phyloP scores from a whole-genome alignment of 1,140 invertebrate genomes.

The Kradibia gibbosae region DNA sequence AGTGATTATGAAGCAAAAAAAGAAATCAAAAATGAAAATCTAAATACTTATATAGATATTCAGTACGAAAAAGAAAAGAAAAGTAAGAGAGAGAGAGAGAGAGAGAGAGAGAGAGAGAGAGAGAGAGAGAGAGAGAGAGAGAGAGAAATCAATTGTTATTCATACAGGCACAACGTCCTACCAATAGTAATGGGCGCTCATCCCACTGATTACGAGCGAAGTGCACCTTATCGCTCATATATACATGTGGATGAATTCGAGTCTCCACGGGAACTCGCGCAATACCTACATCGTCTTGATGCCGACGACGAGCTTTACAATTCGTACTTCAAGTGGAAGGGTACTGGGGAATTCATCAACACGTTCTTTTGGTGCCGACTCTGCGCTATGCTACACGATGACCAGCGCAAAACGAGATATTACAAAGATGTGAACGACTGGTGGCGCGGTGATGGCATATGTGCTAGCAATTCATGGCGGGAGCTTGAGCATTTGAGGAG shows the following conservation, averaged over 20 bases:
- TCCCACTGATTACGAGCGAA: constrained; percentile 89
- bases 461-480: constrained; percentile 80
- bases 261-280: constrained; percentile 86
- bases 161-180: constrained; percentile 85
- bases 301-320: constrained; percentile 91
- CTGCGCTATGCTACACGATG: constrained; percentile 91
- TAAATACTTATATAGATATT: too few species aligned
- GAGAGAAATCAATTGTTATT: not conserved
- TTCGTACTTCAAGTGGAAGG: constrained; percentile 92
- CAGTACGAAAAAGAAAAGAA: too few species aligned
- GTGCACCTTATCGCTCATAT: constrained; percentile 89
- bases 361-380: constrained; percentile 96
- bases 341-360: constrained; percentile 94
- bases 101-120: too few species aligned
- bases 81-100: too few species aligned
- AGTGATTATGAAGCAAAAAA: too few species aligned
- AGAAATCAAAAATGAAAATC: too few species aligned
- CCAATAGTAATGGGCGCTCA: constrained; percentile 97
- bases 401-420: constrained; percentile 75
- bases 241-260: constrained; percentile 97
- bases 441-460: constrained; percentile 86
- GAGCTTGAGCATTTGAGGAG: constrained; percentile 66
- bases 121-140: too few species aligned
- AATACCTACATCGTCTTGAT: constrained; percentile 88
- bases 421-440: constrained; percentile 89